Evolutionary conservation across 2,797 vertebrate genomes (phyloP).

Genomic region (Chloroceryle inda): DNA sequence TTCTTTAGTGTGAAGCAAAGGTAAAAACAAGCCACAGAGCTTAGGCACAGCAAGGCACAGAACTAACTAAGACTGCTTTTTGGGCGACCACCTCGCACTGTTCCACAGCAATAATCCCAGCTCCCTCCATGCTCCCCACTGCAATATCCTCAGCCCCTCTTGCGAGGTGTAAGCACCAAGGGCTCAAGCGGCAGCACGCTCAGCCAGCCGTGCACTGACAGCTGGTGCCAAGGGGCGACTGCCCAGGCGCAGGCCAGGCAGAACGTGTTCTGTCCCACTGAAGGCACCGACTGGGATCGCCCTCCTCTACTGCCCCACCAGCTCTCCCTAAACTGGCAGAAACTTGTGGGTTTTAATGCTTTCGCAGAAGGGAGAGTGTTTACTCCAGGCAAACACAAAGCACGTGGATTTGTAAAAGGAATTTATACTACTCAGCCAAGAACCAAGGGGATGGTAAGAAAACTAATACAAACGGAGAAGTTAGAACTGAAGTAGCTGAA

Average conservation of each 20-base stretch:
- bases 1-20: not conserved
- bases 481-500: not conserved
- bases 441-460: not conserved
- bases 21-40: not conserved
- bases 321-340: not conserved
- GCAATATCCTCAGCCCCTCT: not conserved
- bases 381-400: not conserved
- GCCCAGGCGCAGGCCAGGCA: not conserved
- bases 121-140: not conserved
- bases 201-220: accelerated
- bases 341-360: not conserved
- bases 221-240: not conserved
- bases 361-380: not conserved
- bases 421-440: not conserved
- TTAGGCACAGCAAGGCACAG: not conserved
- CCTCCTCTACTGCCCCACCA: not conserved
- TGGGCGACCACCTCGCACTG: not conserved
- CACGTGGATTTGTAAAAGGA: not conserved
- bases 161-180: not conserved
- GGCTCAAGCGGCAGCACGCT: not conserved
- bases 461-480: not conserved
- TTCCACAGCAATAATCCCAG: not conserved
- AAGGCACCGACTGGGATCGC: not conserved
- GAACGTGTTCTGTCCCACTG: not conserved
- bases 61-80: not conserved